phyloP scores from a whole-genome alignment of 2,113 vertebrate species.

The Peromyscus californicus region DNA sequence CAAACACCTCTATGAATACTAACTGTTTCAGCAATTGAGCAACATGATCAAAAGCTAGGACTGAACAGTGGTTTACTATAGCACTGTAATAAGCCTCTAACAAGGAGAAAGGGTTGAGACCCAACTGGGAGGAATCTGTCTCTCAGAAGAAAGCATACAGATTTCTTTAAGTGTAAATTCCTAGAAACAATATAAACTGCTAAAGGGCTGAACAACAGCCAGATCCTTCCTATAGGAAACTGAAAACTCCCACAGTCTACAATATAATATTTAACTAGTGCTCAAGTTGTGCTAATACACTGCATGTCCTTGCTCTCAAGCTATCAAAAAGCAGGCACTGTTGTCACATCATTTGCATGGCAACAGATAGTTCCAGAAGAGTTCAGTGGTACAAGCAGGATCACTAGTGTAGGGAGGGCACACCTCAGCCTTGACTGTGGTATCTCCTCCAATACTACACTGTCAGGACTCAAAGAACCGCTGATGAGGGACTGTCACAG shows the following conservation, averaged over 20 bases:
- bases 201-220: slow-evolving; percentile 42
- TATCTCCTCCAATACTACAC: background rate
- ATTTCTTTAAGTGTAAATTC: slow-evolving; percentile 54
- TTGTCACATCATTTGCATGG: background rate
- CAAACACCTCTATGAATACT: background rate
- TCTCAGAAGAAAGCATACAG: background rate
- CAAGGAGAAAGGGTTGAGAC: background rate
- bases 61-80: background rate
- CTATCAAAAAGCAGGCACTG: rapidly evolving
- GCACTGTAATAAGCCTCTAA: background rate
- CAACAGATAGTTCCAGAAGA: background rate
- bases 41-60: slow-evolving; percentile 6
- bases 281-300: background rate
- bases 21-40: background rate
- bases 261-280: background rate
- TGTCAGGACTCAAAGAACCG: background rate
- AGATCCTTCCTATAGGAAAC: background rate
- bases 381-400: rapidly evolving
- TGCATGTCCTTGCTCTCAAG: background rate
- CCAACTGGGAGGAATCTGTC: slow-evolving; percentile 7
- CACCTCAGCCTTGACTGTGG: background rate
- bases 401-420: background rate
- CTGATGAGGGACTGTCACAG: background rate
- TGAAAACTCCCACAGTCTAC: background rate
- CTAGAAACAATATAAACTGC: slow-evolving; percentile 22